Conservation (phyloP, 2,113 vertebrate species). For the Pseudonaja textilis region DNA sequence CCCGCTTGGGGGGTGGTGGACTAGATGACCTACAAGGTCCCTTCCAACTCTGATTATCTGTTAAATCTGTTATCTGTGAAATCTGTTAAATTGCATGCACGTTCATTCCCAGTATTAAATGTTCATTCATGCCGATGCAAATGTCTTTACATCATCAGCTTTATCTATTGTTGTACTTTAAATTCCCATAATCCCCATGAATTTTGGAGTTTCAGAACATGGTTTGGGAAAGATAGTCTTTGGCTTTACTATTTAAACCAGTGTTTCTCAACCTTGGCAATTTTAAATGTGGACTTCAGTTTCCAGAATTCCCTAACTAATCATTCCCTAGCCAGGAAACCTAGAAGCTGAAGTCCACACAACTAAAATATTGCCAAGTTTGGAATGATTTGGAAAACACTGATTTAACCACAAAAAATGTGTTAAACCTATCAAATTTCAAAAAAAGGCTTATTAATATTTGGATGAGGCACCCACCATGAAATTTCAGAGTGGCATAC, state of each 20-base stretch:
- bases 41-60: too few species aligned
- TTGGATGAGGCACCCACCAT: neutral
- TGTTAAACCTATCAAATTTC: neutral
- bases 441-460: neutral
- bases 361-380: neutral
- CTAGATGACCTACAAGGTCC: too few species aligned
- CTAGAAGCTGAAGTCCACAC: neutral
- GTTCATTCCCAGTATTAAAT: neutral
- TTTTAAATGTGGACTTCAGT: neutral
- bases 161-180: neutral
- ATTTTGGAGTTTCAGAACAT: neutral
- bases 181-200: neutral
- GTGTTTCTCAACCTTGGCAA: neutral
- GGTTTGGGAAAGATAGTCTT: neutral
- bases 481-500: neutral
- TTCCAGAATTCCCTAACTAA: neutral
- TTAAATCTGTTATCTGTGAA: too few species aligned
- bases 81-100: neutral
- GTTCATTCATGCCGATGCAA: too few species aligned
- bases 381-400: neutral
- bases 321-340: neutral
- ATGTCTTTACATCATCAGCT: neutral
- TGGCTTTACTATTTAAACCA: neutral
- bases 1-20: too few species aligned
- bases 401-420: neutral